phyloP scores from a whole-genome alignment of 37 sponge, comb jelly and placozoan genomes.

The Dysidea cf. avara region DNA sequence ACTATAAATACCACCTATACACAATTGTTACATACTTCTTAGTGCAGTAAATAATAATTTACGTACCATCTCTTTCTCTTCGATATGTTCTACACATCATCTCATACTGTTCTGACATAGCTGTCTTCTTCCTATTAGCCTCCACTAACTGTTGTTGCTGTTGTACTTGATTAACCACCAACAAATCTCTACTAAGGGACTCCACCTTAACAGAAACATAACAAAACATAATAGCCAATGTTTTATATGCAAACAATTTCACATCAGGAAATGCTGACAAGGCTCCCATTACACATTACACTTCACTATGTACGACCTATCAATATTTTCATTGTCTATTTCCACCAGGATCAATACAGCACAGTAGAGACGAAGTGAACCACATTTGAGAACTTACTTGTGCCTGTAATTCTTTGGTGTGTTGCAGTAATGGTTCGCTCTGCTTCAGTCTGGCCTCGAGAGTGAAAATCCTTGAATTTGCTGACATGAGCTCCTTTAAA shows the following conservation, averaged over 20 bases:
- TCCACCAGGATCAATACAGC: slow-evolving; percentile 54
- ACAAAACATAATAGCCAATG: too few species aligned
- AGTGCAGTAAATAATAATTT: not conserved
- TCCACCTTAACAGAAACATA: too few species aligned
- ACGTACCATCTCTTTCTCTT: not conserved
- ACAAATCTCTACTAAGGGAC: too few species aligned
- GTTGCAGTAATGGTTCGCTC: slow-evolving; percentile 20
- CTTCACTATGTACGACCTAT: too few species aligned
- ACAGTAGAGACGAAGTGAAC: slow-evolving; percentile 23
- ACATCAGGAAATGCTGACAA: too few species aligned
- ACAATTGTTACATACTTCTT: not conserved
- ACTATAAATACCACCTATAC: not conserved
- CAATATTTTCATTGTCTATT: slow-evolving; percentile 44
- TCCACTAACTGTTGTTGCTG: too few species aligned
- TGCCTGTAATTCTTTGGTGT: slow-evolving; percentile 16
- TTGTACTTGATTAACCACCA: too few species aligned
- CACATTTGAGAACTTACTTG: slow-evolving; percentile 25
- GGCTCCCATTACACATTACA: too few species aligned
- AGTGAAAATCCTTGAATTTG: slow-evolving; percentile 17
- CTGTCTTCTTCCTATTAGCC: too few species aligned
- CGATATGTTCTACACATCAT: too few species aligned
- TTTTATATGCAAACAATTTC: too few species aligned
- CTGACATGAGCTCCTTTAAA: slow-evolving; percentile 19
- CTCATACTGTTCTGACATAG: too few species aligned
- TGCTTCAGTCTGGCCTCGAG: slow-evolving; percentile 26